Evolutionary conservation across 2,113 vertebrate species (phyloP).

Genomic region (Panthera uncia): DNA sequence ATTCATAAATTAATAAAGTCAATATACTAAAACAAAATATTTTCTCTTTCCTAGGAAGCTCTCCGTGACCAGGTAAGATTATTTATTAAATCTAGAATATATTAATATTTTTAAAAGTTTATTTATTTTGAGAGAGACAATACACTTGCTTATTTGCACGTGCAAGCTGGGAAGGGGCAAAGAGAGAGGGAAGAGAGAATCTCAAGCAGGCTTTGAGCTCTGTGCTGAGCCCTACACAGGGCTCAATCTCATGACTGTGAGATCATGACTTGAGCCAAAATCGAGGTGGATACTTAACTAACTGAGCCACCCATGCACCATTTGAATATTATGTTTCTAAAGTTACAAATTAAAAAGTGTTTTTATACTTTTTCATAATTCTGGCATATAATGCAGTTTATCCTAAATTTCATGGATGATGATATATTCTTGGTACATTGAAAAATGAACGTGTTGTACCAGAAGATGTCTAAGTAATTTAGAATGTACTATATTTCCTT

Average conservation of each 20-base stretch:
- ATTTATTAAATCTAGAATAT: conserved; percentile 2
- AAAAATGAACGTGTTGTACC: background rate
- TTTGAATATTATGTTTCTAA: background rate
- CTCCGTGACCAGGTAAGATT: background rate
- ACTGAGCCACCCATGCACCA: no score
- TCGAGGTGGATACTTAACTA: no score
- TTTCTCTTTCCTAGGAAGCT: conserved; percentile 37
- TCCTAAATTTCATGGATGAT: background rate
- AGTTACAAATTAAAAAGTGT: background rate
- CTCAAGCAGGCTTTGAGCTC: no score
- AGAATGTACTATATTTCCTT: background rate
- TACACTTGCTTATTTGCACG: no score
- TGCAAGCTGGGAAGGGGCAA: no score
- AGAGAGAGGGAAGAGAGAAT: no score
- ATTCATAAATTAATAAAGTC: background rate
- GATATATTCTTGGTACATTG: background rate
- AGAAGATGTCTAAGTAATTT: background rate
- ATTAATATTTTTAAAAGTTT: background rate
- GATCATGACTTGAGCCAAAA: no score
- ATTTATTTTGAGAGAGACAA: no score
- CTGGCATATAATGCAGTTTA: background rate
- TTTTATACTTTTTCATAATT: background rate
- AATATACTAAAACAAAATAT: background rate
- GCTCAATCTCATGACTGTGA: no score
- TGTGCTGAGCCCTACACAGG: no score